Evolutionary conservation across 2,113 vertebrate species (phyloP), one percentile per base, ranked within the genome.

Genomic region (Lophura nycthemera): DNA sequence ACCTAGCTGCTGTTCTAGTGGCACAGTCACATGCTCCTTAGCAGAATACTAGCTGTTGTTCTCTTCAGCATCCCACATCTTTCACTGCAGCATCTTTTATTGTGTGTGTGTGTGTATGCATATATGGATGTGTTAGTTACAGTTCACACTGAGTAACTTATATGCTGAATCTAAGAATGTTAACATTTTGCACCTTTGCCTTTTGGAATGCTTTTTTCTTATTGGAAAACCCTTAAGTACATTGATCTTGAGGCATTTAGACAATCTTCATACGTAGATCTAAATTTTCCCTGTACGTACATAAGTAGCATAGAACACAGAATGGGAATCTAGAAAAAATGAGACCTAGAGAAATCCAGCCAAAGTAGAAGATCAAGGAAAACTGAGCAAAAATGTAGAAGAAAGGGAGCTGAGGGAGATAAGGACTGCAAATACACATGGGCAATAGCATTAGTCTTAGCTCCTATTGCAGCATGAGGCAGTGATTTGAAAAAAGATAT

Each of bases 401-500:
- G 45, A 71, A 91, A 43, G 3, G 4, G 75, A 47, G 7, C 40
- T 65, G 71, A 76, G 30, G 32, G 56, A 74, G 15, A n/a, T 50
- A 24, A 0, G 6, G 77, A 12, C 8, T 74, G 42, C 22, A 57
- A 63, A 48, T 85, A 48, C 27, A 54, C 21, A 36, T 65, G 63
- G 76, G 24, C 73, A 91, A 60, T 66, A 36, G 48, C 81, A 59
- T 74, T 59, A 82, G 14, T 57, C 57, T 34, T 64, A 56, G 77
- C 83, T 93, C 80, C 36, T 42, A 24, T 25, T 63, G 83, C 77
- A 88, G 30, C n/a, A 54, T 86, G 30, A 73, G 78, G 63, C 38
- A 81, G 69, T 69, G 65, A 67, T 94, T 93, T 91, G 90, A 81
- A 88, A 92, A 86, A 38, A 45, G 30, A 79, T 93, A 47, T 63